Percentiles rank a stretch among this genome's conserved stretches.
phyloP scores from a whole-genome alignment of 2,113 vertebrate species.

The Taxidea taxus region DNA sequence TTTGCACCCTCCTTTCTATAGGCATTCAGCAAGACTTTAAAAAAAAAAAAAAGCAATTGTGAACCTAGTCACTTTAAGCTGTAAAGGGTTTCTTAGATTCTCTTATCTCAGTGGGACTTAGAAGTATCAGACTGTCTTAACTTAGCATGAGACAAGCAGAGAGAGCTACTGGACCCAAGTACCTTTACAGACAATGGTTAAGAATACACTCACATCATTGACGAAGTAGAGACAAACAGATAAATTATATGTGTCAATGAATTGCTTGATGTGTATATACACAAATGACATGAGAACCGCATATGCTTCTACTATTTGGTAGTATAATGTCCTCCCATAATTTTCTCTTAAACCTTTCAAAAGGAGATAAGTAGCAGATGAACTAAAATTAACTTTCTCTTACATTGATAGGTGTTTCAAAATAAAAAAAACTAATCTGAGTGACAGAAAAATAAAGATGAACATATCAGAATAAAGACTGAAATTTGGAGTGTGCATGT shows the following conservation, averaged over 20 bases:
- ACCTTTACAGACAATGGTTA: not conserved
- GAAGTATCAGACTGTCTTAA: not conserved
- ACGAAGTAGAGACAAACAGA: not conserved
- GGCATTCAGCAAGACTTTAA: not conserved
- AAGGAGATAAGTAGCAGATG: not conserved
- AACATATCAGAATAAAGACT: not conserved
- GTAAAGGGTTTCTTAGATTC: not conserved
- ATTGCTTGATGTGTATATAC: not conserved
- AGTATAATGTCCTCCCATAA: not conserved
- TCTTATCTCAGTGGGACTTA: too few relatives aligned
- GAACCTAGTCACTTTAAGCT: not conserved
- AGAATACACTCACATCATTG: not conserved
- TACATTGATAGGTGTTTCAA: not conserved
- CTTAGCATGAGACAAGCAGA: not conserved
- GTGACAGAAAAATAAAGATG: not conserved
- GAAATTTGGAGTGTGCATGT: not conserved
- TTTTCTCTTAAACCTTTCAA: not conserved
- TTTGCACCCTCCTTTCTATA: not conserved
- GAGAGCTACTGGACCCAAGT: not conserved
- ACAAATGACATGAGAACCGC: not conserved
- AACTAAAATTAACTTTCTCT: not conserved
- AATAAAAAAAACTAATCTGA: not conserved
- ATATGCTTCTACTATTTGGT: not conserved
- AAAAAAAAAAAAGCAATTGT: not conserved
- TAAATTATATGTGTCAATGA: not conserved